Evolutionary conservation across 2,888 invertebrate species (phyloP).

Genomic region (Drosophila neotestacea): DNA sequence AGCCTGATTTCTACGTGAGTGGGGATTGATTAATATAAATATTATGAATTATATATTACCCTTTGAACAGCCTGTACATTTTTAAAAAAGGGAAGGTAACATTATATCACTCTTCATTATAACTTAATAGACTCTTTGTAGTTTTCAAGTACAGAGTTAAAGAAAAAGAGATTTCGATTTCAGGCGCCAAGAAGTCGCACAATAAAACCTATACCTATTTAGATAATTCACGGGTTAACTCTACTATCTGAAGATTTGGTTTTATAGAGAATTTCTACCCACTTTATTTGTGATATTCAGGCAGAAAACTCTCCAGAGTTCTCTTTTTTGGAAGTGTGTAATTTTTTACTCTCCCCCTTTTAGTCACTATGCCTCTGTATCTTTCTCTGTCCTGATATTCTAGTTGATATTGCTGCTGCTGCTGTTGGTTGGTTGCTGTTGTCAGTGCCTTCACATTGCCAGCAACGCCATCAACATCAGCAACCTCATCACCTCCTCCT

Average conservation of each 20-base stretch:
- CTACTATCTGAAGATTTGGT: too few species aligned
- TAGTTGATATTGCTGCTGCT: constrained; percentile 17
- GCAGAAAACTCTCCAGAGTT: neutral
- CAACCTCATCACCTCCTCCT: constrained; percentile 53
- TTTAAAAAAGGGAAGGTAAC: too few species aligned
- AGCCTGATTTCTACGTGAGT: constrained; percentile 33
- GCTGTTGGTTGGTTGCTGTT: constrained; percentile 12
- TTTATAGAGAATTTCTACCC: too few species aligned
- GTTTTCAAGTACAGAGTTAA: too few species aligned
- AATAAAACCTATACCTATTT: too few species aligned
- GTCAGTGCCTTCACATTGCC: constrained; percentile 62
- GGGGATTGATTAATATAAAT: constrained; percentile 9
- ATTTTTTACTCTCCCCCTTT: neutral
- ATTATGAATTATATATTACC: neutral
- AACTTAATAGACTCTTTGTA: too few species aligned
- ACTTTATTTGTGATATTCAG: too few species aligned
- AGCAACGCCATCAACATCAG: constrained; percentile 72
- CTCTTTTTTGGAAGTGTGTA: neutral
- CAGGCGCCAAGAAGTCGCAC: too few species aligned
- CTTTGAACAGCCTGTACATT: too few species aligned
- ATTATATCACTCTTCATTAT: too few species aligned
- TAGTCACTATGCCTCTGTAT: neutral
- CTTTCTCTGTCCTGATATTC: neutral
- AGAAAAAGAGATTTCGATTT: too few species aligned
- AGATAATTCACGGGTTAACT: too few species aligned